Conservation (phyloP, 92 coral and sea anemone species). For the Umimayanthus kanabou region DNA sequence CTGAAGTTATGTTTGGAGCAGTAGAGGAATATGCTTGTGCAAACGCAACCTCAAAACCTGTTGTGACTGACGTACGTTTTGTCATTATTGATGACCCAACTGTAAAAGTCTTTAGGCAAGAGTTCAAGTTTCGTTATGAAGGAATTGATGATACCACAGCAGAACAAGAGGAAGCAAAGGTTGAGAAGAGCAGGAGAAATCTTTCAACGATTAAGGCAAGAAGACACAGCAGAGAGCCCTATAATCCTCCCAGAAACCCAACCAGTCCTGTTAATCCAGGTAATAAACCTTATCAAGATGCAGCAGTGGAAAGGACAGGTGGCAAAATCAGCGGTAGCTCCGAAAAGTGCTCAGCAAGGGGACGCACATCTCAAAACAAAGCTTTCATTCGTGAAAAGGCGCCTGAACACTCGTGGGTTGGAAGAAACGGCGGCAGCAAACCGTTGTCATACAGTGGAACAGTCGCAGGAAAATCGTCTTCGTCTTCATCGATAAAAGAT, state of each 20-base stretch:
- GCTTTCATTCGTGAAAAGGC: too few species aligned
- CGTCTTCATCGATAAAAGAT: background rate
- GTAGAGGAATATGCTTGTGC: conserved; percentile 52
- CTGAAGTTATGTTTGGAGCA: conserved; percentile 60
- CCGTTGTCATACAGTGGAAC: too few species aligned
- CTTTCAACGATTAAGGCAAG: background rate
- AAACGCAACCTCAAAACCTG: background rate
- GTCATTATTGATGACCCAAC: conserved; percentile 42
- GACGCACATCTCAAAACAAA: too few species aligned
- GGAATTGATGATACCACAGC: background rate
- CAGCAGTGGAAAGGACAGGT: background rate
- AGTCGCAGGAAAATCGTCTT: too few species aligned
- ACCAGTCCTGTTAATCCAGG: background rate
- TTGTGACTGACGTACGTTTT: conserved; percentile 36
- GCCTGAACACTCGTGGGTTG: too few species aligned
- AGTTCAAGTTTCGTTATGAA: conserved; percentile 57
- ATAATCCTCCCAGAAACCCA: background rate
- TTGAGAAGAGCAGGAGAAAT: background rate
- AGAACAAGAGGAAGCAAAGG: background rate
- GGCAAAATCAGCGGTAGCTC: background rate
- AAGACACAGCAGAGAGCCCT: background rate
- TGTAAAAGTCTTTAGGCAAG: conserved; percentile 47
- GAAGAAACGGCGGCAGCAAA: background rate
- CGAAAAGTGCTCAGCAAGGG: background rate
- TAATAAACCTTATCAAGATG: background rate